Evolutionary conservation across 2,888 invertebrate genomes (phyloP), one percentile per base, ranked within the genome.

Genomic region (Elmis aenea): DNA sequence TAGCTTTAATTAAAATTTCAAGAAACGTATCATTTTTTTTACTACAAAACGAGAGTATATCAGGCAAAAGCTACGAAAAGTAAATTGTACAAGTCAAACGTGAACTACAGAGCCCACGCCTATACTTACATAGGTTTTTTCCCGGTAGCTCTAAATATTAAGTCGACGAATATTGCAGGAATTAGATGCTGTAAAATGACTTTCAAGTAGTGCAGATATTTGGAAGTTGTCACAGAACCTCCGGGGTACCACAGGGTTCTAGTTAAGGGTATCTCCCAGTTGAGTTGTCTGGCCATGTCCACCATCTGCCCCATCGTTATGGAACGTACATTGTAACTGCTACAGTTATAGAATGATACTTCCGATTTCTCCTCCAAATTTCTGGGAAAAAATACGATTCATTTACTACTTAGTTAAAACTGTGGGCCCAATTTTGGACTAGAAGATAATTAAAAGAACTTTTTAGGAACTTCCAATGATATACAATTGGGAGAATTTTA

Each of bases 311-410:
- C 71, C 69, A 83, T 79, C 0, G 77, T 77, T 8, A 91, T 70
- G 0, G 76, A 76, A 51, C 85, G 82, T 1, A 84, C 66, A 1
- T 74, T 70, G 2, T 84, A 79, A 0, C 88, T 81, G 5, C 89
- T 83, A 56, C 85, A 84, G 64, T 96, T 92, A 68, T 89, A 87
- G 3, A 95, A 80, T 0, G 77, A 68, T 0, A 83, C 53, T 23
- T 72, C 68, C 1, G 65, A 56, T n/a, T 45, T 51, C 18, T 51
- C 47, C 13, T 38, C 35, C 12, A 25, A 23, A 6, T 33, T 26
- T 11, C 51, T 54, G 32, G 16, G 45, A 16, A 25, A 24, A 20
- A 18, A 33, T 10, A 13, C 25, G 10, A n/a, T n/a, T n/a, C n/a
- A n/a, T n/a, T n/a, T n/a, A n/a, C n/a, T n/a, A n/a, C n/a, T n/a